Evolutionary conservation across 2,888 invertebrate species (phyloP), one percentile per base, ranked within the genome.

Genomic region (Bombylius discolor): DNA sequence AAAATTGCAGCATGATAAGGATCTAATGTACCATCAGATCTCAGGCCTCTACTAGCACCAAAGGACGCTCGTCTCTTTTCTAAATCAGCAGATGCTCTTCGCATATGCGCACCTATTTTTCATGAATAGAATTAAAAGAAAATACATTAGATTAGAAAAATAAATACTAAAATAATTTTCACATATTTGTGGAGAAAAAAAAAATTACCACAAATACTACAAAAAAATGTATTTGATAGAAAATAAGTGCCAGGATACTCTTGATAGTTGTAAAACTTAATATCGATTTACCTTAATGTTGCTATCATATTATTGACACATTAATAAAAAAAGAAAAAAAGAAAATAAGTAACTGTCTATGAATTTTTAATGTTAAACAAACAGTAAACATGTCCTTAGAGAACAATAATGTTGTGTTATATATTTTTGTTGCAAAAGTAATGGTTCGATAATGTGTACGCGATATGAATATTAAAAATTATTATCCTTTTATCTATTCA

Each of bases 1-100:
- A 93, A 78, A 66, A 93, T 92, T 65, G 93, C 92, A 53, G 91
- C 90, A 75, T 91, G 91, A 65, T 88, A 82, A 23, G 92, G 91
- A 76, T 93, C 92, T 62, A 91, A 74, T 64, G 81, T 84, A 53
- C 87, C 87, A 70, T 91, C 91, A 44, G 71, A 68, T 61, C 74
- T 66, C 61, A 71, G 66, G 53, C 74, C 74, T 58, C 75, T 68
- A 61, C 72, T 73, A 55, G 80, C 77, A 58, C 89, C 89, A 59
- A 90, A 77, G 5, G 90, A 90, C 58, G 88, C 82, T 60, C 90
- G 80, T 62, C 90, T 79, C 65, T 84, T 81, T 65, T 87, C 88
- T 53, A 87, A 82, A 67, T 89, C 89, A 7, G 87, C 85, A 23
- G 87, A 85, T 58, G 83, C 82, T 61, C 87, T 82, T 59, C 89